phyloP scores from a whole-genome alignment of 2,113 vertebrate species.

The Stigmatopora nigra region DNA sequence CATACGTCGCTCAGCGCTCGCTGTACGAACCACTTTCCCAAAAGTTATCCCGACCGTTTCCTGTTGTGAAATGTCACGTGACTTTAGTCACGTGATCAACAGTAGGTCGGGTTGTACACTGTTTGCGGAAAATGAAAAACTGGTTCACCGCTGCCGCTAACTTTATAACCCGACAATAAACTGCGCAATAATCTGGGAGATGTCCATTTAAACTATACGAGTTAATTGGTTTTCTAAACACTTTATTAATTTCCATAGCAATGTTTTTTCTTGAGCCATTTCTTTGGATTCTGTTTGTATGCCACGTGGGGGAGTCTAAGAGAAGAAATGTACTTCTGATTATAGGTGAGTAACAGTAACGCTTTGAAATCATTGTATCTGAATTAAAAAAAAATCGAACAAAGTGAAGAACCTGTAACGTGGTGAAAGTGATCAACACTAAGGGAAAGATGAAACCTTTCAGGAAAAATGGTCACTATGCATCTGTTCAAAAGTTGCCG shows the following conservation, averaged over 20 bases:
- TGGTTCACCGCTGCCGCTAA: too few species aligned
- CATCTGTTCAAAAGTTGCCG: too few species aligned
- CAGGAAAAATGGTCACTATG: too few species aligned
- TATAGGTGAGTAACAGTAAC: slow-evolving; percentile 60
- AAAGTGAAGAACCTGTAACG: neutral
- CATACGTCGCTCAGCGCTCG: neutral
- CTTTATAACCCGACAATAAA: too few species aligned
- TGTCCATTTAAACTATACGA: neutral
- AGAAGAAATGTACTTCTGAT: slow-evolving; percentile 69
- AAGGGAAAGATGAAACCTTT: too few species aligned
- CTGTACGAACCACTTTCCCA: slow-evolving; percentile 27
- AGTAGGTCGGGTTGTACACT: slow-evolving; percentile 6
- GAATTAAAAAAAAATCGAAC: neutral
- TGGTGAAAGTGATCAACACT: too few species aligned
- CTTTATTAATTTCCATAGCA: neutral
- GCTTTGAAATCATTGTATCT: neutral
- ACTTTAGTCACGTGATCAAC: slow-evolving; percentile 34
- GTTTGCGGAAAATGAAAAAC: slow-evolving; percentile 32
- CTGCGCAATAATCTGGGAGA: neutral
- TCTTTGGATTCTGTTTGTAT: slow-evolving; percentile 8
- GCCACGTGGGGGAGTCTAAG: slow-evolving; percentile 27
- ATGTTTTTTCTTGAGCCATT: slow-evolving; percentile 20
- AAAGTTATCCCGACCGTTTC: neutral
- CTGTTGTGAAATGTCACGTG: slow-evolving; percentile 36
- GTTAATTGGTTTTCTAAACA: neutral